Conservation (phyloP, 2,113 vertebrate species). For the Blennius ocellaris region DNA sequence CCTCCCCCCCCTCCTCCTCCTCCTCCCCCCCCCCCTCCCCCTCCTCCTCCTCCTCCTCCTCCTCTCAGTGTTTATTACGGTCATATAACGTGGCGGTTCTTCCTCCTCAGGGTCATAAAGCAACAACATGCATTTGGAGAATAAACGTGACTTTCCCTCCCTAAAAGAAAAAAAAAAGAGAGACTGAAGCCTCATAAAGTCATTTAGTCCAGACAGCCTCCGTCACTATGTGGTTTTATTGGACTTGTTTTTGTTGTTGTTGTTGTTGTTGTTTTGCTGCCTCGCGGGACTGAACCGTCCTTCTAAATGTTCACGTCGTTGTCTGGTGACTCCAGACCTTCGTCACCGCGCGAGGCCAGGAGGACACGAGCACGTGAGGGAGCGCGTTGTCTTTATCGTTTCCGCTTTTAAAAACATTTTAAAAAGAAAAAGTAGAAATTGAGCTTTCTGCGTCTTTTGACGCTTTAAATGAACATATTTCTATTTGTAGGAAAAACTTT, state of each 20-base stretch:
- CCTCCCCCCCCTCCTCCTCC: too few relatives aligned
- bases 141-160: slow-evolving; percentile 81
- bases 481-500: too few relatives aligned
- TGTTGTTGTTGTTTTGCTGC: too few relatives aligned
- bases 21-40: not conserved
- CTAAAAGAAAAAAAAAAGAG: slow-evolving; percentile 27
- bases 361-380: too few relatives aligned
- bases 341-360: slow-evolving; percentile 11
- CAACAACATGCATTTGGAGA: slow-evolving; percentile 79
- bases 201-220: slow-evolving; percentile 75
- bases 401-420: too few relatives aligned
- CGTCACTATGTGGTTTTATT: slow-evolving; percentile 75
- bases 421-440: too few relatives aligned
- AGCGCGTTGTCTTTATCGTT: too few relatives aligned
- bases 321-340: slow-evolving; percentile 63
- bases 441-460: too few relatives aligned
- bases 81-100: slow-evolving; percentile 70
- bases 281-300: slow-evolving; percentile 52
- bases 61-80: slow-evolving; percentile 62
- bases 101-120: slow-evolving; percentile 78
- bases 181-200: slow-evolving; percentile 65
- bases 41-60: not conserved
- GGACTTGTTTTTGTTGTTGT: too few relatives aligned
- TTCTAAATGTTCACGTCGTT: slow-evolving; percentile 75
- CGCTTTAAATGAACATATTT: too few relatives aligned